Evolutionary conservation across 1,140 invertebrate species (phyloP).

Genomic region (Aphaenogaster rudis): DNA sequence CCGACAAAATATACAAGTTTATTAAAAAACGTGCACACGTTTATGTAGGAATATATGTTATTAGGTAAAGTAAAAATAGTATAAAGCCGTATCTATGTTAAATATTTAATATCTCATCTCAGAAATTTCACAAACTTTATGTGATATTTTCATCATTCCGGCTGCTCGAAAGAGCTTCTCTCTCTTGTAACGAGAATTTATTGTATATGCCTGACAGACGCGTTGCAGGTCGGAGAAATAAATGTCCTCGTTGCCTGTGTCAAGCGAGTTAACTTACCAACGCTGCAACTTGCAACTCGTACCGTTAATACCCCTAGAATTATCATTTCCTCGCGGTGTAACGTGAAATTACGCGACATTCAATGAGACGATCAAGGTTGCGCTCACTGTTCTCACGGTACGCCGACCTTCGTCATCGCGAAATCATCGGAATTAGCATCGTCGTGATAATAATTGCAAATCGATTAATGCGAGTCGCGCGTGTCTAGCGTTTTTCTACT

Average conservation of each 20-base stretch:
- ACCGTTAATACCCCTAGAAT: conserved; percentile 48
- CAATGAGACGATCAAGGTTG: conserved; percentile 46
- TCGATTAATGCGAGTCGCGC: conserved; percentile 23
- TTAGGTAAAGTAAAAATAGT: neutral
- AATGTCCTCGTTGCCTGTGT: conserved; percentile 25
- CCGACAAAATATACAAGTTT: neutral
- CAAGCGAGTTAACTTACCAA: conserved; percentile 38
- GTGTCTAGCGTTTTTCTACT: neutral
- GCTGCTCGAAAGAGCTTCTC: conserved; percentile 7
- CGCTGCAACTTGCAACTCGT: conserved; percentile 23
- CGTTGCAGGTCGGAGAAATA: conserved; percentile 20
- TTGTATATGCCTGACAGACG: conserved; percentile 19
- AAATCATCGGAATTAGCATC: conserved; percentile 8
- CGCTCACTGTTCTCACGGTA: conserved; percentile 2
- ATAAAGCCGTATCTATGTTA: neutral
- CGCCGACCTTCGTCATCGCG: conserved; percentile 24
- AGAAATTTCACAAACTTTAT: conserved; percentile 7
- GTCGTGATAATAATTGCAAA: conserved; percentile 17
- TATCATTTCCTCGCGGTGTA: conserved; percentile 47
- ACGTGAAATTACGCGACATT: conserved; percentile 56
- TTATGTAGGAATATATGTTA: neutral
- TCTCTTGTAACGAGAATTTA: conserved; percentile 47
- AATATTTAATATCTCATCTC: neutral
- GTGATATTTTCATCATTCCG: neutral
- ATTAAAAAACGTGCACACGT: neutral